Evolutionary conservation across 1,140 invertebrate genomes (phyloP).

Genomic region (Matsumurasca onukii): DNA sequence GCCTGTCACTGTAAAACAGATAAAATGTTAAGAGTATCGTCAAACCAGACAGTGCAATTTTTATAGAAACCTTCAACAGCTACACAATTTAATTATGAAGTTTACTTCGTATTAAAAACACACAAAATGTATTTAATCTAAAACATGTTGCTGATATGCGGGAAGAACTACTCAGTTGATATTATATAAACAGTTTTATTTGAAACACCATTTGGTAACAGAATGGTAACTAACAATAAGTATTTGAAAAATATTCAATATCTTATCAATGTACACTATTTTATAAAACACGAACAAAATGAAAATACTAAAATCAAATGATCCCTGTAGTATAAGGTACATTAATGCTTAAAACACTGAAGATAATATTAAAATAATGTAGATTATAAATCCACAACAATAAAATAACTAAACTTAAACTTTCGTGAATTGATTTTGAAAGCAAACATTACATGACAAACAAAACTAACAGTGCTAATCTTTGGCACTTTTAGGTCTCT

Average conservation of each 20-base stretch:
- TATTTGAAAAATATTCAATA: conserved; percentile 3
- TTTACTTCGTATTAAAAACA: no score
- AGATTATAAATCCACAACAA: not conserved
- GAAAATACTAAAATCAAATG: not conserved
- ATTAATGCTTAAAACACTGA: not conserved
- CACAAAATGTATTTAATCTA: no score
- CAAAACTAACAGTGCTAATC: not conserved
- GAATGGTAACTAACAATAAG: conserved; percentile 25
- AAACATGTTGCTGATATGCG: no score
- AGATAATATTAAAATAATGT: not conserved
- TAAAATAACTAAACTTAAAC: not conserved
- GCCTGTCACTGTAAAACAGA: no score
- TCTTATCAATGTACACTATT: not conserved
- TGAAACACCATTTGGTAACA: conserved; percentile 27
- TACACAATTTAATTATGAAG: no score
- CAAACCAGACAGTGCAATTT: no score
- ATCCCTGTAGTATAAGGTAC: conserved; percentile 8
- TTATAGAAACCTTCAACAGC: no score
- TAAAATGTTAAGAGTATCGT: no score
- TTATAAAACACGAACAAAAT: conserved; percentile 1
- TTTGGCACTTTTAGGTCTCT: no score
- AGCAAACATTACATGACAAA: not conserved
- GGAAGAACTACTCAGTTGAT: no score
- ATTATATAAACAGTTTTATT: conserved; percentile 23
- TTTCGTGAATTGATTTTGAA: not conserved